phyloP scores from a whole-genome alignment of 2,888 invertebrate genomes.

The Rhamphomyia laevipes region DNA sequence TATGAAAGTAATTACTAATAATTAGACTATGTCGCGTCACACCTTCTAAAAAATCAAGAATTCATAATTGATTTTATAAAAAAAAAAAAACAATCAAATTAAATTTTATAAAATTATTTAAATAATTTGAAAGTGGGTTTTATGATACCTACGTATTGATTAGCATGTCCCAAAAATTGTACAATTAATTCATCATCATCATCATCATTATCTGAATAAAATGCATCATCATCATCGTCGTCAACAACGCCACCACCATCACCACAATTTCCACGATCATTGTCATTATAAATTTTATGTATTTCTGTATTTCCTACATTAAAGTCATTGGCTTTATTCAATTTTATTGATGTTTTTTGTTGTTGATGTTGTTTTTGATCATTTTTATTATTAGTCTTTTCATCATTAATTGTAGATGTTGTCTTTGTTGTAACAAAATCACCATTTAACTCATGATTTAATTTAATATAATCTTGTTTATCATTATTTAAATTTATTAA shows the following conservation, averaged over 20 bases:
- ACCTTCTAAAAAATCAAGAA: too few species aligned
- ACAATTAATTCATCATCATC: slow-evolving; percentile 28
- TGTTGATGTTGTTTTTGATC: not conserved
- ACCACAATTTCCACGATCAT: not conserved
- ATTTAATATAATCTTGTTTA: not conserved
- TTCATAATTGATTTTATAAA: too few species aligned
- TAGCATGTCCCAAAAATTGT: slow-evolving; percentile 29
- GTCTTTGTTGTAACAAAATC: not conserved
- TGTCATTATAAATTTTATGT: not conserved
- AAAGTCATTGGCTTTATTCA: not conserved
- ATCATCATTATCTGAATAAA: slow-evolving; percentile 16
- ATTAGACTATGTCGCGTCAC: too few species aligned
- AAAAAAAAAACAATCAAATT: too few species aligned
- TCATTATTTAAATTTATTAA: not conserved
- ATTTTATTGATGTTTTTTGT: not conserved
- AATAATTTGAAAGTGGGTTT: too few species aligned
- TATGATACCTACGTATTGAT: slow-evolving; percentile 28
- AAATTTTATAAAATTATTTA: too few species aligned
- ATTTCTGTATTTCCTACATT: not conserved
- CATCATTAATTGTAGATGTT: not conserved
- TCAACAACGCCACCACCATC: not conserved
- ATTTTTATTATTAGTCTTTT: not conserved
- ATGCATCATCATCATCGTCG: slow-evolving; percentile 5
- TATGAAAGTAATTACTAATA: too few species aligned
- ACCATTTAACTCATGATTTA: not conserved